A percentile compares a stretch with the other conserved stretches of the same genome.
phyloP scores from a whole-genome alignment of 2,113 vertebrate species.

The Ictalurus punctatus region DNA sequence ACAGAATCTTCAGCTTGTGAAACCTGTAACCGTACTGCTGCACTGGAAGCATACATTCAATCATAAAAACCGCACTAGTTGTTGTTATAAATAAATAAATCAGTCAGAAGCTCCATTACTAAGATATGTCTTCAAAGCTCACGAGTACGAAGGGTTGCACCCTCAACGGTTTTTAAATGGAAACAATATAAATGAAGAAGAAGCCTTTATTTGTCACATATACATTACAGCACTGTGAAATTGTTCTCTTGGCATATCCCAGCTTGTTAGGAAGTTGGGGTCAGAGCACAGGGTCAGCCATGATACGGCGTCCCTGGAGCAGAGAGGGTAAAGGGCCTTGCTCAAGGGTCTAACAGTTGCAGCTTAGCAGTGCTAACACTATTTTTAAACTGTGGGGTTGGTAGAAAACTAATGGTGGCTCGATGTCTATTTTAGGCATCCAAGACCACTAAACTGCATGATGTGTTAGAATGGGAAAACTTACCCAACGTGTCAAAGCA shows the following conservation, averaged over 20 bases:
- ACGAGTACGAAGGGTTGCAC: not conserved
- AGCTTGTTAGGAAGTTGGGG: too few species aligned
- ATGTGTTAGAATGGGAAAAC: not conserved
- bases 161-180: not conserved
- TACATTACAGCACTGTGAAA: too few species aligned
- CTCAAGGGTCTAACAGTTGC: too few species aligned
- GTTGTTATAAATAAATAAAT: not conserved
- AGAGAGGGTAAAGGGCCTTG: too few species aligned
- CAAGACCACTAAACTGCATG: not conserved
- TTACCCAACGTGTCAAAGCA: slow-evolving; percentile 63
- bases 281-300: too few species aligned
- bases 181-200: not conserved
- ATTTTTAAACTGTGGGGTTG: not conserved
- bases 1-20: not conserved
- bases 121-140: not conserved
- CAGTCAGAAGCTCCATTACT: not conserved
- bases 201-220: too few species aligned
- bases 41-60: not conserved
- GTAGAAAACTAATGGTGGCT: not conserved
- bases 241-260: too few species aligned
- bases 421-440: not conserved
- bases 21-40: not conserved
- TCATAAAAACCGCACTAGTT: not conserved
- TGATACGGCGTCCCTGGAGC: too few species aligned
- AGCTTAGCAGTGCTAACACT: not conserved